Conservation (phyloP, 2,797 vertebrate species). For the Sus cebifrons region DNA sequence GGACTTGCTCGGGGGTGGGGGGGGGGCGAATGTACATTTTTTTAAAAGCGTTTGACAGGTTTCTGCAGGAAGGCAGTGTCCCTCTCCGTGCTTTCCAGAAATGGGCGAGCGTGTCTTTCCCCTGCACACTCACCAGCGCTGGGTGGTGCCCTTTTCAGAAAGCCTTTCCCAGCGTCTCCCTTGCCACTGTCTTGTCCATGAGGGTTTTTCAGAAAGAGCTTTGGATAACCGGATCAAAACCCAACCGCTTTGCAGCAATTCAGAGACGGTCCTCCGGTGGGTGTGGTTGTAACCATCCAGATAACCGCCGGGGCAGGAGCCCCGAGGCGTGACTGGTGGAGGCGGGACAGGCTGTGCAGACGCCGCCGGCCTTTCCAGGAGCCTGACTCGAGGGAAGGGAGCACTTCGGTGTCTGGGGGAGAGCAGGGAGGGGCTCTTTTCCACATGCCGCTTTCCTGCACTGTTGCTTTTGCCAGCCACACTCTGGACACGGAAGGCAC, state of each 20-base stretch:
- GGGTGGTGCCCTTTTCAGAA: conserved; percentile 30
- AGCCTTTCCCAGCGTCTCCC: conserved; percentile 38
- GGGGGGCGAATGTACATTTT: not conserved
- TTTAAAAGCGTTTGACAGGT: not conserved
- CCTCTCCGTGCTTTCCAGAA: conserved; percentile 17
- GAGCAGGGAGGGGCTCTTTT: not conserved
- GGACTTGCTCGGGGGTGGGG: not conserved
- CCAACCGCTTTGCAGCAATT: not conserved
- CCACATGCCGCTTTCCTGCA: not conserved
- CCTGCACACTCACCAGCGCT: not conserved
- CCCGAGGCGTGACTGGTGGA: not conserved
- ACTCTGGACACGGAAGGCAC: not conserved
- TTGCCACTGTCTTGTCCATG: not conserved
- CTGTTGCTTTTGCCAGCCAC: conserved; percentile 38
- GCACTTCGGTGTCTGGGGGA: not conserved
- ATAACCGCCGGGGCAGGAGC: not conserved
- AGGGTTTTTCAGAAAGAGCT: conserved; percentile 15
- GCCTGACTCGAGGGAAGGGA: not conserved
- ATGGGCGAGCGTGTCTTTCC: not conserved
- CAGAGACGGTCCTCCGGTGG: not conserved
- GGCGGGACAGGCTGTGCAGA: fast-evolving
- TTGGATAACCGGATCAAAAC: not conserved
- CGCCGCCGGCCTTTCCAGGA: not conserved
- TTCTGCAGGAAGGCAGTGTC: conserved; percentile 38
- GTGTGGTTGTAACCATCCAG: not conserved